Conservation (phyloP, 2,888 invertebrate genomes). For the Mythimna loreyi region DNA sequence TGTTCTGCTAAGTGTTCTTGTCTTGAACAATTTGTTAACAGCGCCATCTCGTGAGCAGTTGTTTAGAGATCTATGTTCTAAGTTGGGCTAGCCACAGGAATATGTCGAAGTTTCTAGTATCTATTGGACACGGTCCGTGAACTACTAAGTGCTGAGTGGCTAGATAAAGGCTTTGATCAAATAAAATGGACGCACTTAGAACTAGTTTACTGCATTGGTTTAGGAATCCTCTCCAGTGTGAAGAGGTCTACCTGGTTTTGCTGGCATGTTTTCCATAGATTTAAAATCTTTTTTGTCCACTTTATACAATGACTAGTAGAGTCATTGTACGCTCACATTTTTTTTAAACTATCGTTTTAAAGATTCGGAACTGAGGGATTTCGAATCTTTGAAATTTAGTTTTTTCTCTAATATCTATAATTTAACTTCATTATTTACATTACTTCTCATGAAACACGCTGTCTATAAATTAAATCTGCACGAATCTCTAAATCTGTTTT, state of each 20-base stretch:
- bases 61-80: constrained; percentile 44
- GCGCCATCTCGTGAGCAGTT: constrained; percentile 20
- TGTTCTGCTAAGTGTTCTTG: constrained; percentile 14
- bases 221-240: constrained; percentile 3
- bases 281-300: neutral
- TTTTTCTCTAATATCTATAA: too few relatives aligned
- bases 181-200: constrained; percentile 31
- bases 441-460: too few relatives aligned
- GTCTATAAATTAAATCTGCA: too few relatives aligned
- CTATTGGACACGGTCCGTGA: constrained; percentile 18
- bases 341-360: too few relatives aligned
- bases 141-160: constrained; percentile 24
- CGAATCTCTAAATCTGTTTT: too few relatives aligned
- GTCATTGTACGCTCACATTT: too few relatives aligned
- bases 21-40: constrained; percentile 39
- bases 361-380: too few relatives aligned
- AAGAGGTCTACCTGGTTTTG: neutral
- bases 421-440: too few relatives aligned
- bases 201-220: constrained; percentile 12
- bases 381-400: too few relatives aligned
- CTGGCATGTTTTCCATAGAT: neutral
- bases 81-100: constrained; percentile 47
- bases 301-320: too few relatives aligned
- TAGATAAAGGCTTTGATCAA: constrained; percentile 38
- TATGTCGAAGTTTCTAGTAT: constrained; percentile 52